These are phyloP conservation scores for Steinernema hermaphroditum DNA, from an alignment of 2,888 invertebrate species.

Conservation along the genomic window DNA sequence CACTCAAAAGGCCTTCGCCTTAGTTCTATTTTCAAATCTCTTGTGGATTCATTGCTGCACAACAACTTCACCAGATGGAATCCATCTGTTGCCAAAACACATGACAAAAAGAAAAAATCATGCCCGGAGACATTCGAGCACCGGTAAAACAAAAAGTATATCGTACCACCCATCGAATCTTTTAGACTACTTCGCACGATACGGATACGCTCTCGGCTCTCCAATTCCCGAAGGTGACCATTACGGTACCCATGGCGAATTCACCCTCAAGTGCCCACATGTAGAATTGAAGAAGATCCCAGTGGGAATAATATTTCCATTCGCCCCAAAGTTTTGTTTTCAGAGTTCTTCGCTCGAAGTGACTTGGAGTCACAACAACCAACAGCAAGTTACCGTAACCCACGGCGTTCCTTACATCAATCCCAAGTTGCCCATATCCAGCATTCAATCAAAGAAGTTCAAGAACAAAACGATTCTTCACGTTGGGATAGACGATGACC, in stretches of 20 bases:
- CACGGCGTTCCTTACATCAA: slow-evolving; percentile 5
- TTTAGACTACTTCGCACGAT: neutral
- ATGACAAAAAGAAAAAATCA: neutral
- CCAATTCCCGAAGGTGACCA: neutral
- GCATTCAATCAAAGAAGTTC: neutral
- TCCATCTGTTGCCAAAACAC: neutral
- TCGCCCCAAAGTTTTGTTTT: neutral
- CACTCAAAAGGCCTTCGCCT: slow-evolving; percentile 4
- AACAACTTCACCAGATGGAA: slow-evolving; percentile 1
- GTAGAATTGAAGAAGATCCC: neutral
- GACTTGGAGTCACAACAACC: slow-evolving; percentile 8
- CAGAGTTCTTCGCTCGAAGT: slow-evolving; percentile 5
- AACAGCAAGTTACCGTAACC: slow-evolving; percentile 16
- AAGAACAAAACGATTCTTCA: neutral
- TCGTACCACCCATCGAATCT: neutral
- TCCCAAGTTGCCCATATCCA: neutral
- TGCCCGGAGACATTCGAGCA: neutral
- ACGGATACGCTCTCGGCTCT: neutral
- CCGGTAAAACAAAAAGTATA: neutral
- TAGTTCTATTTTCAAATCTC: slow-evolving; percentile 14
- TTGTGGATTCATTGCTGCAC: neutral
- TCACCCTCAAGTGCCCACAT: slow-evolving; percentile 5
- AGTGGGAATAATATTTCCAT: too few relatives aligned
- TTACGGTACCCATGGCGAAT: neutral
- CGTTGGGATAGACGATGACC: neutral